phyloP scores from a whole-genome alignment of 1,140 invertebrate genomes.

The Antheraea pernyi region DNA sequence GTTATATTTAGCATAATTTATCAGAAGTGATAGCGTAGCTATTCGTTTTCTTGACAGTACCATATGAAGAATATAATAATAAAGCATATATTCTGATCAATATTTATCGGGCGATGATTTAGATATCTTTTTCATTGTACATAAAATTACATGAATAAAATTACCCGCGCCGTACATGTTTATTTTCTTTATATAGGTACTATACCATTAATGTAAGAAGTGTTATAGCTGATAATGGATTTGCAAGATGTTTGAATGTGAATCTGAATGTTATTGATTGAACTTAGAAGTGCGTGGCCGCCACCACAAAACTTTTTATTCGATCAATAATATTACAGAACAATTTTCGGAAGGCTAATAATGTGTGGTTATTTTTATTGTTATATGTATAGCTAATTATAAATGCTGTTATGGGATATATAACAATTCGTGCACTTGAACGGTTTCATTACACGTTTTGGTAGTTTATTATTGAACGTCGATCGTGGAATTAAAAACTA shows the following conservation, averaged over 20 bases:
- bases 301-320: constrained; percentile 59
- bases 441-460: not conserved
- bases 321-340: constrained; percentile 46
- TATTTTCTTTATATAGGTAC: too few species aligned
- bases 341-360: constrained; percentile 13
- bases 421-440: too few species aligned
- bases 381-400: too few species aligned
- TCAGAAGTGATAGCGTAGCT: constrained; percentile 50
- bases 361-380: not conserved
- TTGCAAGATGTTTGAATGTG: not conserved
- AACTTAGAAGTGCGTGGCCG: constrained; percentile 54
- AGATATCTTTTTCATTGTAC: not conserved
- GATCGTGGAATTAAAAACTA: not conserved
- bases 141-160: not conserved
- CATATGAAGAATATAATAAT: constrained; percentile 16
- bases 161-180: too few species aligned
- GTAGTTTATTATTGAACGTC: not conserved
- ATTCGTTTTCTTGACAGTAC: constrained; percentile 17
- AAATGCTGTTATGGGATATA: too few species aligned
- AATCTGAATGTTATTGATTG: constrained; percentile 42
- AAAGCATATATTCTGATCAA: not conserved
- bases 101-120: not conserved
- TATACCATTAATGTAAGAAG: too few species aligned
- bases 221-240: not conserved
- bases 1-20: constrained; percentile 63